phyloP scores from a whole-genome alignment of 2,888 invertebrate genomes.

The Digitonthophagus gazella region DNA sequence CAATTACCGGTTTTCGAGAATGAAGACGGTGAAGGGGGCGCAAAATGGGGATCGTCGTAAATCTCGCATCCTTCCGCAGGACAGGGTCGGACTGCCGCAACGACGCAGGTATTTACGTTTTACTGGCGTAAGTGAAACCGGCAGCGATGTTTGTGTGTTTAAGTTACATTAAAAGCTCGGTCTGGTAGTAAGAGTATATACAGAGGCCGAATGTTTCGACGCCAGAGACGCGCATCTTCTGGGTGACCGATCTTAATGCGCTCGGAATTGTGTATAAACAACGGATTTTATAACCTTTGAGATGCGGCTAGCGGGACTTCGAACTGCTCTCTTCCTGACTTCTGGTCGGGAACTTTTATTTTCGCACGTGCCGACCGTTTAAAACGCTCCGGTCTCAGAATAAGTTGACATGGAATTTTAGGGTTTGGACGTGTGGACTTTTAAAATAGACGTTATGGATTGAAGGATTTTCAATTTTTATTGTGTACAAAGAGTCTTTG shows the following conservation, averaged over 20 bases:
- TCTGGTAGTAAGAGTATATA: slow-evolving; percentile 37
- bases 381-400: not conserved
- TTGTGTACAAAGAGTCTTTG: not conserved
- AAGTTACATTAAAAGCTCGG: slow-evolving; percentile 41
- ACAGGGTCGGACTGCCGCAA: not conserved
- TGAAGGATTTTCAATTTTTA: not conserved
- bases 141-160: slow-evolving; percentile 39
- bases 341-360: not conserved
- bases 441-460: too few relatives aligned
- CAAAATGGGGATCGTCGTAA: not conserved
- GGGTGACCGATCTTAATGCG: slow-evolving; percentile 28
- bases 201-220: slow-evolving; percentile 43
- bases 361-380: not conserved
- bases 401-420: not conserved
- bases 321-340: slow-evolving; percentile 10
- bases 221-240: slow-evolving; percentile 33
- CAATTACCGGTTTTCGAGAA: not conserved
- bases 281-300: slow-evolving; percentile 29
- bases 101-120: slow-evolving; percentile 23
- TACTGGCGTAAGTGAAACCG: slow-evolving; percentile 34
- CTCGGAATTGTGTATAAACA: slow-evolving; percentile 32
- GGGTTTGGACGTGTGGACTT: too few relatives aligned
- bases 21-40: not conserved
- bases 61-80: too few relatives aligned
- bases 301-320: slow-evolving; percentile 32